Base-by-base conservation (phyloP, 2,113 vertebrate genomes). In the Canis aureus region DNA sequence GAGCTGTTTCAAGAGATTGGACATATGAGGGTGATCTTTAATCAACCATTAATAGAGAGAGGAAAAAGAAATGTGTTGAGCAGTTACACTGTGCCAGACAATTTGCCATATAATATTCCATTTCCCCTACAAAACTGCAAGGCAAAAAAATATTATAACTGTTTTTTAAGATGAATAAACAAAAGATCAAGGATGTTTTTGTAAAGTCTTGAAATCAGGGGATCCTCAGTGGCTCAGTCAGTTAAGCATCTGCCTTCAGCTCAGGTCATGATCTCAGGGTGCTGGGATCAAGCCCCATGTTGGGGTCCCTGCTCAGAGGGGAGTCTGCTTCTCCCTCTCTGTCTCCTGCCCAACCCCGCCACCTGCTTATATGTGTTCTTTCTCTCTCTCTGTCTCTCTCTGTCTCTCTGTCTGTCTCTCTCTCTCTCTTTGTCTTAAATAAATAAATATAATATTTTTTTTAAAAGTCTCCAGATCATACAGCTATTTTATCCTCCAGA, bases 111-210 rank as follows among this genome's bases (percentile, higher is more conserved):
- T 27, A 29, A 22, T 92, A 3, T 20, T 55, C 57, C 49, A 49
- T 57, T 53, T 74, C 27, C 20, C 29, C 57, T 74, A 59, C 3
- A 89, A 83, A 91, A n/a, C 19, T 85, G 17, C 0, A 81, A 92
- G 11, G 60, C 55, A 49, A 32, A 95, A 76, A 76, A 67, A 57
- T 71, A 69, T 94, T 88, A 55, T 62, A 27, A 81, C 51, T 82
- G n/a, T 0, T 71, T 87, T 90, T 71, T 71, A 38, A 86, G 67
- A 96, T 64, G 35, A 92, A 66, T 80, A 97, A 95, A 90, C 20
- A 66, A 76, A 79, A 49, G 20, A 84, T 32, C 23, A 69, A 17
- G 32, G 11, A 51, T 23, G 5, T 43, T 88, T 55, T 87, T 51
- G 59, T 29, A 66, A 95, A 89, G 16, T 92, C 22, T 27, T n/a